Conservation (phyloP, 2,113 vertebrate species). For the Bucco capensis region DNA sequence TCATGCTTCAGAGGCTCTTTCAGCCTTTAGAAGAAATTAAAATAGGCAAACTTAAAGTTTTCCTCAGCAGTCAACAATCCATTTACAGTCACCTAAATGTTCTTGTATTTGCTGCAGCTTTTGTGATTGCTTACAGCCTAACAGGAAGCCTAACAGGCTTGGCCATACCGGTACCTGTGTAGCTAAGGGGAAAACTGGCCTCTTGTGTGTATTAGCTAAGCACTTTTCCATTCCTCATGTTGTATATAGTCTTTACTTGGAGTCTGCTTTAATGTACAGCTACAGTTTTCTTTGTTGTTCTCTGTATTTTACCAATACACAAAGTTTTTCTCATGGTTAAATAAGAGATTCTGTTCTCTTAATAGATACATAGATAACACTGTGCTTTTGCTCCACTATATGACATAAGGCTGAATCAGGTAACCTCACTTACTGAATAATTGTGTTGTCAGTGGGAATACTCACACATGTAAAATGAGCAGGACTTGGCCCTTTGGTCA, state of each 20-base stretch:
- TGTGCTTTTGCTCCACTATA: background rate
- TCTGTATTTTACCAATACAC: background rate
- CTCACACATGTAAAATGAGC: conserved; percentile 42
- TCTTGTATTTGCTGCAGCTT: background rate
- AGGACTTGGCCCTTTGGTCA: conserved; percentile 40
- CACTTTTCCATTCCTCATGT: background rate
- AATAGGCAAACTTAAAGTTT: background rate
- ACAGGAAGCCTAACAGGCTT: background rate
- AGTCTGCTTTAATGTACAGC: background rate
- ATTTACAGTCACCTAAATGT: background rate
- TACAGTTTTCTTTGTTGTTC: background rate
- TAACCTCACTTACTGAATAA: conserved; percentile 58
- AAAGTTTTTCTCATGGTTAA: background rate
- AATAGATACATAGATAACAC: background rate
- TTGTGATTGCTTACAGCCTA: background rate
- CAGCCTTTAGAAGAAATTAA: background rate
- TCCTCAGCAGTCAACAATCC: background rate
- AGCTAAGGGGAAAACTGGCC: background rate
- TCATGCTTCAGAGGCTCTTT: background rate
- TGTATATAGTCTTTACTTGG: background rate
- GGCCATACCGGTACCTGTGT: background rate
- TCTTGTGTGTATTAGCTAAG: background rate
- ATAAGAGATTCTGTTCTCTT: conserved; percentile 2
- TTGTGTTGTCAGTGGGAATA: conserved; percentile 46
- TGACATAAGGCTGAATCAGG: conserved; percentile 21